A percentile compares a stretch with the other conserved stretches of the same genome.
Evolutionary conservation across 53 echinoderm and acorn worm species (phyloP).

Genomic region (Echinometra lucunter): DNA sequence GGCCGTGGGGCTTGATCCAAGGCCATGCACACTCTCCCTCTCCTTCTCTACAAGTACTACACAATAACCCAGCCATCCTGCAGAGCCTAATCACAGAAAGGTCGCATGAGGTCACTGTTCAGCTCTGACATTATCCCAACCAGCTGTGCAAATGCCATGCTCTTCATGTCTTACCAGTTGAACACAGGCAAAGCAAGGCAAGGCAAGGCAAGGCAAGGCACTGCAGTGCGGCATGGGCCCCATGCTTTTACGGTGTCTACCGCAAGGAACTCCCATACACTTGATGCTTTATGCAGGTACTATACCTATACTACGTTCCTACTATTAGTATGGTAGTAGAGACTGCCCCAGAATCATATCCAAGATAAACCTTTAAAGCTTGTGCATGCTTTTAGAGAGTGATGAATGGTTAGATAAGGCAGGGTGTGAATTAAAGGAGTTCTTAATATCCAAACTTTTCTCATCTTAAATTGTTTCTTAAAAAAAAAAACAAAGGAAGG

Average conservation of each 20-base stretch:
- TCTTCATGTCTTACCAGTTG: constrained; percentile 34
- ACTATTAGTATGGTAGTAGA: neutral
- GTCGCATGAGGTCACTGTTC: constrained; percentile 63
- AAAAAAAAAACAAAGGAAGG: too few species aligned
- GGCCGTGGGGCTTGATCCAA: constrained; percentile 56
- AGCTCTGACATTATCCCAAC: constrained; percentile 59
- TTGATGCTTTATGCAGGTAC: neutral
- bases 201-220: neutral
- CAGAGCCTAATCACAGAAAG: constrained; percentile 64
- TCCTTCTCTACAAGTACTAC: neutral
- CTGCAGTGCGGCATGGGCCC: neutral
- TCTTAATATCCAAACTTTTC: neutral
- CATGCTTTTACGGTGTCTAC: constrained; percentile 18
- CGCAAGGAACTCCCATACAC: neutral
- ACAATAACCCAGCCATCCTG: constrained; percentile 52
- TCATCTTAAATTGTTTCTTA: neutral
- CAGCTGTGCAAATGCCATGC: constrained; percentile 58
- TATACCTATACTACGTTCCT: neutral
- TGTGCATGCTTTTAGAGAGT: too few species aligned
- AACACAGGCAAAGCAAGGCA: neutral
- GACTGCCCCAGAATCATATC: neutral
- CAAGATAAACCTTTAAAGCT: neutral
- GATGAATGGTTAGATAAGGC: neutral
- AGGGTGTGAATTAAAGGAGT: neutral
- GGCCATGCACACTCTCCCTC: constrained; percentile 5